Evolutionary conservation across 2,797 vertebrate species (phyloP), one percentile per base, ranked within the genome.

Genomic region (Gallirallus australis): DNA sequence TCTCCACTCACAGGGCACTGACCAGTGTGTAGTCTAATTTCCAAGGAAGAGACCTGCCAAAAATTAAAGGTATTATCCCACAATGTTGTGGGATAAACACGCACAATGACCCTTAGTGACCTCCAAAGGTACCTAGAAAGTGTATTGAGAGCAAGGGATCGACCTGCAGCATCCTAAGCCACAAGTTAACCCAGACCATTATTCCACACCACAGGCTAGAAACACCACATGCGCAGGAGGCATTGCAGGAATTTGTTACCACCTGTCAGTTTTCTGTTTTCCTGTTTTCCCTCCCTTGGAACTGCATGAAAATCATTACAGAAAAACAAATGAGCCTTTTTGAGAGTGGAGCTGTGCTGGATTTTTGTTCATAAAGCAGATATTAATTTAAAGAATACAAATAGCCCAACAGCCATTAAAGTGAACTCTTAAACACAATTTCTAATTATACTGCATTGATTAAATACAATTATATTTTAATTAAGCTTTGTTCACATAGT

Each of bases 351-450:
- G 13, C 15, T 60, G 69, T 71, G 56, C 21, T 93, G 69, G 40
- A 89, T 77, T 96, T 96, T 96, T 89, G 75, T 73, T 61, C 60
- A 33, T 90, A 92, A 94, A 75, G 85, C 52, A 94, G 86, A 86
- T 90, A 96, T 81, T 96, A 50, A 93, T 91, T 97, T 96, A 89
- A 83, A 96, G 90, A 93, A 89, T 45, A 95, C 39, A 92, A 86
- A 96, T 90, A 94, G 84, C 73, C 52, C 35, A 90, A 73, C n/a
- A 89, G 30, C n/a, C 75, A 95, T 68, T 71, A 37, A 77, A 95
- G 60, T 35, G 21, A 90, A 48, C 68, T 95, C 73, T 96, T 86
- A 95, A 94, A 61, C 78, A 77, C 33, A 89, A 75, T 84, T 82
- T 96, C 69, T 90, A 95, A 94, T 95, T 77, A 94, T 30, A 70